These are phyloP conservation scores for Drosophila santomea DNA, from an alignment of 1,140 invertebrate species.

Conservation along the genomic window DNA sequence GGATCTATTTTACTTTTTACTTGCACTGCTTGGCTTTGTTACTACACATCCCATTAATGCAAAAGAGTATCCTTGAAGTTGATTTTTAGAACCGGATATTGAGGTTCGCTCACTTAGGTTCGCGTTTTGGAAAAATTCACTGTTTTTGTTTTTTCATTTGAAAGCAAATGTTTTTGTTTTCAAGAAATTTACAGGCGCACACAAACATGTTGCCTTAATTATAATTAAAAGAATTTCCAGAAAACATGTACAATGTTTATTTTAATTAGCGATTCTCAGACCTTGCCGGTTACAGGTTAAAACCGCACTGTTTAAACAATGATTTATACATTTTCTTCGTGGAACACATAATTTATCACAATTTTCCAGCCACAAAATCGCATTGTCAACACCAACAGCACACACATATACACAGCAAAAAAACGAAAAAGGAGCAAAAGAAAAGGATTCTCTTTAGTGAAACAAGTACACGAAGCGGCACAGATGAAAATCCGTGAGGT, in stretches of 20 bases:
- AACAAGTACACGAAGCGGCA: conserved; percentile 10
- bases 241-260: conserved; percentile 19
- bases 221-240: neutral
- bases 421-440: neutral
- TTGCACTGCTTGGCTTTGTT: neutral
- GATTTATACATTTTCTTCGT: conserved; percentile 3
- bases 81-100: too few relatives aligned
- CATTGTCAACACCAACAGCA: neutral
- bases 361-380: neutral
- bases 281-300: conserved; percentile 4
- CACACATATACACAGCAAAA: conserved; percentile 2
- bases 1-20: neutral
- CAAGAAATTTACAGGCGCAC: neutral
- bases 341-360: neutral
- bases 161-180: conserved; percentile 4
- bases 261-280: conserved; percentile 14
- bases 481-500: conserved; percentile 12
- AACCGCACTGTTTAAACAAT: neutral
- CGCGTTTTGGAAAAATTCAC: neutral
- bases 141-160: conserved; percentile 1
- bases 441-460: conserved; percentile 8
- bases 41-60: neutral
- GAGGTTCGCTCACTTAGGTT: too few relatives aligned
- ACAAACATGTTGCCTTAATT: conserved; percentile 15
- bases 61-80: neutral